A percentile compares a stretch with the other conserved stretches of the same genome.
phyloP scores from a whole-genome alignment of 2,113 vertebrate species.

The Urocitellus parryii region DNA sequence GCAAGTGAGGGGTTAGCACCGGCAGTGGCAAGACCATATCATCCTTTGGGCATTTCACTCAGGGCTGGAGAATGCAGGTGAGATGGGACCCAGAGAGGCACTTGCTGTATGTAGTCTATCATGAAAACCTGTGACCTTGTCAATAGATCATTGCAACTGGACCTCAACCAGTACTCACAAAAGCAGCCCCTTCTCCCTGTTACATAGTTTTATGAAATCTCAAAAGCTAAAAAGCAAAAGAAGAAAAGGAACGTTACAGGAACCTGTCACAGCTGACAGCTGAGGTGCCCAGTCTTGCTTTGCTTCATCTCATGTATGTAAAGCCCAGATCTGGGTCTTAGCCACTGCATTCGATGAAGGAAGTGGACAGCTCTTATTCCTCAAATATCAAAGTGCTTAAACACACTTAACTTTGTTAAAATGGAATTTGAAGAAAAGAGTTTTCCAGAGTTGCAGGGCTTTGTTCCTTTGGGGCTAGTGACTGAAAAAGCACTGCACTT shows the following conservation, averaged over 20 bases:
- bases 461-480: background rate
- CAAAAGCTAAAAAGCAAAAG: background rate
- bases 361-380: background rate
- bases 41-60: background rate
- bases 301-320: background rate
- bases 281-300: too few species aligned
- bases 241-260: background rate
- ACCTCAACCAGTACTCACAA: background rate
- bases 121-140: background rate
- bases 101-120: accelerated
- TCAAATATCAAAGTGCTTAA: background rate
- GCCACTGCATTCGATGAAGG: background rate
- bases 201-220: background rate
- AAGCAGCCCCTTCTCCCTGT: background rate
- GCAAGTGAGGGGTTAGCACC: accelerated
- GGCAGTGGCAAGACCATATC: too few species aligned
- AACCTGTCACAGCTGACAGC: background rate
- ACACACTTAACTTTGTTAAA: background rate
- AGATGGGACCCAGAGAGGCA: background rate
- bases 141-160: background rate
- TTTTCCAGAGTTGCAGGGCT: too few species aligned
- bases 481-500: too few species aligned
- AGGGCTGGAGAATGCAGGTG: background rate
- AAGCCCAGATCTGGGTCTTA: background rate
- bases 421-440: too few species aligned